Conservation (phyloP, 23 tunicate species). For the Corella eumyota region DNA sequence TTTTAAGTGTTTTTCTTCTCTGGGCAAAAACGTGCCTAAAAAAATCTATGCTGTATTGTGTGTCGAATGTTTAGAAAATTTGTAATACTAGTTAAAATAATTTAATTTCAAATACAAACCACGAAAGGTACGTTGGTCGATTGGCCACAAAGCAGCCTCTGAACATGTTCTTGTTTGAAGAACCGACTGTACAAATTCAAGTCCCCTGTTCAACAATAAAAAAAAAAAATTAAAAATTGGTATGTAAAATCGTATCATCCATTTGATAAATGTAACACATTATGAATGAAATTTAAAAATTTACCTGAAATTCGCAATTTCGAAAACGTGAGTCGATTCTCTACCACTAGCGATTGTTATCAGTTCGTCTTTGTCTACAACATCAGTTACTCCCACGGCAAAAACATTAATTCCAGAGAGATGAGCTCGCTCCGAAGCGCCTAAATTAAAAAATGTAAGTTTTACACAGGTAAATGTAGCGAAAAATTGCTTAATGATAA, state of each 20-base stretch:
- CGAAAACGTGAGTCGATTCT: constrained; percentile 13
- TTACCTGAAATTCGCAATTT: constrained; percentile 7
- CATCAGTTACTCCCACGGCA: constrained; percentile 14
- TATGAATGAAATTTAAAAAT: too few relatives aligned
- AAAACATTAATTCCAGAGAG: constrained; percentile 10
- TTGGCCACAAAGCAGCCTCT: constrained; percentile 12
- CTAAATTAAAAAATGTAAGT: too few relatives aligned
- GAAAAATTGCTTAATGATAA: too few relatives aligned
- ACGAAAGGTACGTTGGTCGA: neutral
- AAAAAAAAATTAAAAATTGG: neutral
- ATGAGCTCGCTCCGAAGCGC: neutral
- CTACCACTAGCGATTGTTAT: constrained; percentile 13
- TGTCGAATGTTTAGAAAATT: too few relatives aligned
- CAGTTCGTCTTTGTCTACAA: constrained; percentile 7
- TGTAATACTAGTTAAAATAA: too few relatives aligned
- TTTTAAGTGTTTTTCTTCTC: constrained; percentile 12
- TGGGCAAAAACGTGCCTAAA: constrained; percentile 7
- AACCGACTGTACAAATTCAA: constrained; percentile 5
- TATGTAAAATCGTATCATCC: neutral
- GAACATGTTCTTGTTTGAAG: constrained; percentile 7
- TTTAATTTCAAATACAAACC: constrained; percentile 5
- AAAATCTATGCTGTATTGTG: neutral
- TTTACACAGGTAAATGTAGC: too few relatives aligned
- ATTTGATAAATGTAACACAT: too few relatives aligned
- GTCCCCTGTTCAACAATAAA: neutral